Evolutionary conservation across 2,797 vertebrate species (phyloP), one percentile per base, ranked within the genome.

Genomic region (Eidolon dupreanum): DNA sequence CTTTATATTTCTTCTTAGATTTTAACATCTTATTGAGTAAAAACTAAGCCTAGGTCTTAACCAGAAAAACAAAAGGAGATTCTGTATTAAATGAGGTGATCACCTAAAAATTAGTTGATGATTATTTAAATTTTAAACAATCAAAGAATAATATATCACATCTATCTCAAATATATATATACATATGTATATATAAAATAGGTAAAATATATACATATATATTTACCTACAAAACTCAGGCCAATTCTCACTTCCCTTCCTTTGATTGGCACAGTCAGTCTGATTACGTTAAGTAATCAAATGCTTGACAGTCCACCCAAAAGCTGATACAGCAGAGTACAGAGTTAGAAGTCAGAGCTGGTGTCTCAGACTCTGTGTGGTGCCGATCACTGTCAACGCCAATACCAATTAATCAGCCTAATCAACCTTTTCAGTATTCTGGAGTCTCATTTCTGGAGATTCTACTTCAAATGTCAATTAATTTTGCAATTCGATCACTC

Each of bases 321-420:
- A 16, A 0, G 0, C 1, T 33, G 38, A 20, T 1, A 20, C 0
- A 1, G 2, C 19, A 5, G 12, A 57, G 2, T 3, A 46, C 46
- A 22, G 8, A 28, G 6, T 5, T 24, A 26, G 49, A 55, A 41
- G 11, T 15, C 20, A 0, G 33, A 28, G 8, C n/a, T 31, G 8
- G 12, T 36, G 2, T 26, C 31, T 77, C 43, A 43, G 20, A 2
- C 13, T 16, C 13, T 16, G 6, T 11, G 55, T 1, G 10, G 46
- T 16, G 11, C 10, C 13, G 5, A 8, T 41, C 22, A 28, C 3
- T 8, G 7, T 38, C 4, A 43, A 71, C 1, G 41, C 51, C 5
- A 41, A 16, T 4, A 11, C 33, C 31, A 59, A 3, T 51, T 43
- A 15, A 49, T 11, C 0, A 17, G 38, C 31, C 24, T 24, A 16